These are phyloP conservation scores for Enteromius thamalakanensis DNA, from an alignment of 2,797 vertebrate species.

Conservation along the genomic window DNA sequence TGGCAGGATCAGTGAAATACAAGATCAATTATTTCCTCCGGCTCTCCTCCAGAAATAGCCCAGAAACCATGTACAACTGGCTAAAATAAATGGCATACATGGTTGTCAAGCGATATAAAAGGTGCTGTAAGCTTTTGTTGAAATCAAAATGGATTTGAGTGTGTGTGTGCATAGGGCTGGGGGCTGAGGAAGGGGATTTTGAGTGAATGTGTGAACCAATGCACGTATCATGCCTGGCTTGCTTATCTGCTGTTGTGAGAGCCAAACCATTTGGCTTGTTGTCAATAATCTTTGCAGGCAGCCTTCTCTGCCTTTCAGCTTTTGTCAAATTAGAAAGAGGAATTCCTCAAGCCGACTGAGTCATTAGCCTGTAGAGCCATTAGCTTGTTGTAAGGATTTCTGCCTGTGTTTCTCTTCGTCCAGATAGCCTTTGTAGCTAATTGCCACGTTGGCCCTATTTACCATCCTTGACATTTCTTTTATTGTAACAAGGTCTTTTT, in stretches of 20 bases:
- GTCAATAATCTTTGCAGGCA: constrained; percentile 72
- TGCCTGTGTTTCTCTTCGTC: constrained; percentile 51
- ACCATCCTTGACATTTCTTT: constrained; percentile 76
- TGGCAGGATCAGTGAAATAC: constrained; percentile 31
- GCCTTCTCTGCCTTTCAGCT: constrained; percentile 65
- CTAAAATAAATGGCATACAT: constrained; percentile 71
- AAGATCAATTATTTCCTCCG: constrained; percentile 68
- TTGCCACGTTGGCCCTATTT: constrained; percentile 74
- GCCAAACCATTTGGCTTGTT: constrained; percentile 62
- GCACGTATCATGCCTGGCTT: constrained; percentile 50
- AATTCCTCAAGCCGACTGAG: constrained; percentile 72
- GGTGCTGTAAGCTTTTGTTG: constrained; percentile 67
- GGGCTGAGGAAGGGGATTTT: constrained; percentile 47
- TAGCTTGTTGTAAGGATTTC: constrained; percentile 74
- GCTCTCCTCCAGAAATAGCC: constrained; percentile 66
- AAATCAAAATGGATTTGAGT: constrained; percentile 60
- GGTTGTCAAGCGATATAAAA: constrained; percentile 66
- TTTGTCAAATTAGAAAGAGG: constrained; percentile 78
- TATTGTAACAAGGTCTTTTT: constrained; percentile 68
- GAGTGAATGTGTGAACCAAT: constrained; percentile 49
- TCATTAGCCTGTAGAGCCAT: constrained; percentile 73
- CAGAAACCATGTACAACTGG: constrained; percentile 72
- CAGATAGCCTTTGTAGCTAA: constrained; percentile 65
- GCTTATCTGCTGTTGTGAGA: constrained; percentile 65
- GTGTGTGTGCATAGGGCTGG: constrained; percentile 18